phyloP scores from a whole-genome alignment of 92 coral and sea anemone genomes.

The Hydrozoanthus gracilis region DNA sequence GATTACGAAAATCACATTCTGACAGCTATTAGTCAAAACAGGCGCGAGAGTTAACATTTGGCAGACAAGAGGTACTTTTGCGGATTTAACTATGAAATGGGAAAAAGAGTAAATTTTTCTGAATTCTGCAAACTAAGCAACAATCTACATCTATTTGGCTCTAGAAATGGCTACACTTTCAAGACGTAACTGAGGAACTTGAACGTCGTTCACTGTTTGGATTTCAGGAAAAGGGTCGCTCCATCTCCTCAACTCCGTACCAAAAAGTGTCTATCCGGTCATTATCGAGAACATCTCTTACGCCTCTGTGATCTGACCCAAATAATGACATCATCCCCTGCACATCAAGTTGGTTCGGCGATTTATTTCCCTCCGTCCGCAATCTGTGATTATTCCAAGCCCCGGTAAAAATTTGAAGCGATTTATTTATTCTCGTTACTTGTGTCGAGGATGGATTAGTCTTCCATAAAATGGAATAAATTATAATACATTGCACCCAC shows the following conservation, averaged over 20 bases:
- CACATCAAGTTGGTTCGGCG: constrained; percentile 21
- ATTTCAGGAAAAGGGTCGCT: not conserved
- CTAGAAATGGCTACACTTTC: too few species aligned
- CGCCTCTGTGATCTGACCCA: not conserved
- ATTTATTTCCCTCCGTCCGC: constrained; percentile 27
- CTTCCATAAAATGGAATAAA: constrained; percentile 27
- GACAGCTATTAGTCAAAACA: too few species aligned
- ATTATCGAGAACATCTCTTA: constrained; percentile 22
- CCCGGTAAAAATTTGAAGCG: not conserved
- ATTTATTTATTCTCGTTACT: constrained; percentile 10
- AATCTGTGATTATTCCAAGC: constrained; percentile 25
- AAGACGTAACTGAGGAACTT: constrained; percentile 2
- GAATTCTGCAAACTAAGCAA: too few species aligned
- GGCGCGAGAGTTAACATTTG: too few species aligned
- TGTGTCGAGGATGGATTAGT: not conserved
- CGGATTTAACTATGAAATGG: too few species aligned
- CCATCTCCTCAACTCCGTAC: constrained; percentile 17
- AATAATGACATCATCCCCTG: constrained; percentile 15
- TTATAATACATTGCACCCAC: constrained; percentile 50
- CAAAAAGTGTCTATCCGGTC: not conserved
- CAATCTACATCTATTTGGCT: too few species aligned
- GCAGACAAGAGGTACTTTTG: too few species aligned
- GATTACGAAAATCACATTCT: too few species aligned
- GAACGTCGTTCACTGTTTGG: constrained; percentile 7
- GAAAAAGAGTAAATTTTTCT: too few species aligned